Evolutionary conservation across 2,113 vertebrate species (phyloP), one percentile per base, ranked within the genome.

Genomic region (Pelusios castaneus): DNA sequence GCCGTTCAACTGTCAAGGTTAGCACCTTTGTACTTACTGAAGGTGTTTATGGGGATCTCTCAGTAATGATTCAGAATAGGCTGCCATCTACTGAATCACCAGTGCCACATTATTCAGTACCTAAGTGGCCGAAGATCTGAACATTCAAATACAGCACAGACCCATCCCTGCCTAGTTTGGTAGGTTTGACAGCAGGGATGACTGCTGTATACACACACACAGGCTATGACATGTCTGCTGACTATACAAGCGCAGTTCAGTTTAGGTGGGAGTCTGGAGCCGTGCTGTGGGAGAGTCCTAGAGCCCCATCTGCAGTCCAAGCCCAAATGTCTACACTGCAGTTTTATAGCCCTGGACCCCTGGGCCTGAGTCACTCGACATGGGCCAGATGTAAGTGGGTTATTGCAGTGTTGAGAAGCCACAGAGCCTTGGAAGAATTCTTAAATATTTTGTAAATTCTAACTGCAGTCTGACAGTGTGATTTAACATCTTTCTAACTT

Each of bases 21-120:
- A 91, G 81, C 52, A 88, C 87, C 80, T 19, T 78, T 78, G 81
- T 81, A 89, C 63, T 84, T 92, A 34, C 2, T 16, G 31, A 92
- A 81, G 81, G 79, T 89, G 94, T 96, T 73, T 87, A 81, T 2
- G 79, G 79, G 55, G 31, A 4, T 87, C 63, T 95, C 77, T 82
- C 89, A 84, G 25, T 91, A 93, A 51, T 85, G 88, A 94, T 95
- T 96, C 93, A 95, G 93, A 91, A 92, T 73, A 93, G 92, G 89
- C 22, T 90, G 47, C 52, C 63, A 54, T 75, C 86, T 75, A 85
- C 77, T 41, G 13, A 87, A 90, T 85, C 93, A 93, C 89, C 76
- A 56, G 27, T 90, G 79, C 88, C 79, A 78, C 38, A 52, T 91
- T 43, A 0, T 2, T 51, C 55, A 25, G 55, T 8, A 56, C 29